Base-by-base conservation (phyloP, 2,888 invertebrate species). In the Heliconius cydno region DNA sequence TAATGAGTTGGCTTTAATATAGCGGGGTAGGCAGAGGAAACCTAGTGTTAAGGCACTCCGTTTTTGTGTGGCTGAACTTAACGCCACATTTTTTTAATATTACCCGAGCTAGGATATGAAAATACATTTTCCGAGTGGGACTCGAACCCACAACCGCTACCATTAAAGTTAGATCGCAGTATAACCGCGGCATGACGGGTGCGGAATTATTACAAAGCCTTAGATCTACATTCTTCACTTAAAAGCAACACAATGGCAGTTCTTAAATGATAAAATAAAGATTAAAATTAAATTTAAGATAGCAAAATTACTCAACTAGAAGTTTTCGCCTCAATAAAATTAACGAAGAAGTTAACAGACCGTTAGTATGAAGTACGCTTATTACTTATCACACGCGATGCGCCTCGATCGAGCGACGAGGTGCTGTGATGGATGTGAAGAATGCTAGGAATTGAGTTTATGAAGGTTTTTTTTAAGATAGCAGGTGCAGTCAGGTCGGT, bases 331-430 rank as follows among this genome's bases (percentile, higher is more conserved):
- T 73, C 34, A 73, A 73, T 73, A 73, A 73, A 73, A 73, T 73
- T 73, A 73, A 73, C 73, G 38, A 73, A 73, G 73, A 60, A 73
- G 15, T 73, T 60, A 73, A 57, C 60, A 73, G 73, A 73, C 73
- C 73, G 73, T 73, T 76, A 73, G 38, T 38, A 34, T 15, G 73
- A 73, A n/a, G 73, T 57, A 34, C 34, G 60, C 73, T 73, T 73
- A 72, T 72, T 73, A 73, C 57, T 73, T 73, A 73, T 73, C 60
- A 73, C 73, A 73, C 73, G 73, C 73, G 60, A 73, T 60, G 52
- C 19, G 38, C 60, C 38, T 73, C 38, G n/a, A 22, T 2, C 22
- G 52, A 52, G 57, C 57, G 28, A 34, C 60, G 34, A 15, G 28
- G 22, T 60, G n/a, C 73, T 60, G 19, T 13, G 71, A 46, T 10